Evolutionary conservation across 1,140 invertebrate genomes (phyloP), one percentile per base, ranked within the genome.

Genomic region (Cheumatopsyche charites): DNA sequence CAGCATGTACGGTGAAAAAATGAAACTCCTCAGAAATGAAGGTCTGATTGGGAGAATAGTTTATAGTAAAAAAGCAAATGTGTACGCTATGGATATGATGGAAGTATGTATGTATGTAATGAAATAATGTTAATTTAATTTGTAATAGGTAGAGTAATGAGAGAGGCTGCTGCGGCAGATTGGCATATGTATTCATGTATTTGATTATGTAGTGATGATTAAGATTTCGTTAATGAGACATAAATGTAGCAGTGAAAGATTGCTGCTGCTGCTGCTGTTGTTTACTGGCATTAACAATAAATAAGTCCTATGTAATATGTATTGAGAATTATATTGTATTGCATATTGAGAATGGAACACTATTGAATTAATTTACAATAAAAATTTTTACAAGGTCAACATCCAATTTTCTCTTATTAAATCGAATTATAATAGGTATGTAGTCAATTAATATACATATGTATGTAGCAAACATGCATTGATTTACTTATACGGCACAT

Each of bases 271-370:
- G n/a, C n/a, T n/a, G n/a, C n/a, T n/a, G n/a, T n/a, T n/a, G n/a
- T n/a, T 9, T 68, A 68, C 66, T 68, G 66, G 66, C 66, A 68
- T 68, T 68, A 55, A 68, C 49, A 68, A 58, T 47, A 66, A 66
- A 66, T 66, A 47, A 58, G 55, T 58, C 55, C 55, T 58, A 66
- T 66, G 11, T 65, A 65, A 2, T 66, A 66, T 65, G 17, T 65
- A 65, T 66, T 43, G 15, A 66, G 41, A 45, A 47, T 63, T 66
- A 55, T 62, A 75, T 67, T 19, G 65, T 72, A 75, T 75, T 75
- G 74, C 66, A 68, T 73, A 73, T 75, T 41, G 49, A 75, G 68
- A 75, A 73, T 75, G 74, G 74, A 75, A 73, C 67, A 75, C 74
- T 75, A 75, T 72, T 71, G 67, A 72, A 75, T 72, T 70, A 58